These are phyloP conservation scores for Spilogale gracilis DNA, from an alignment of 2,113 vertebrate genomes.

Conservation along the genomic window DNA sequence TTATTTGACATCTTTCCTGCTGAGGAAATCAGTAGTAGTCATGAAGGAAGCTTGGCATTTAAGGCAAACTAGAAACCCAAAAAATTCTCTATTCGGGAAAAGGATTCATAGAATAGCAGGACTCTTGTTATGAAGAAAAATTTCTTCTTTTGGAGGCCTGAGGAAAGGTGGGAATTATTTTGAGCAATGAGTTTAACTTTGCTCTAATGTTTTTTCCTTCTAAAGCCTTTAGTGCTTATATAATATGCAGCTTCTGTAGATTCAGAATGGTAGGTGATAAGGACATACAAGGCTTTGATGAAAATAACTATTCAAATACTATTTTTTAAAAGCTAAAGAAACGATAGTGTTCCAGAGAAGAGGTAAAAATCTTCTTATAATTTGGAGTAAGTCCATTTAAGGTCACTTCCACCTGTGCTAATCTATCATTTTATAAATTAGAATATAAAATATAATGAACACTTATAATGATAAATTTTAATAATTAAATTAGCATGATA, in stretches of 20 bases:
- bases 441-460: neutral
- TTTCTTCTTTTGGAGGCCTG: neutral
- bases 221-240: neutral
- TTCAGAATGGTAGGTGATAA: neutral
- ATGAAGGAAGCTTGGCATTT: neutral
- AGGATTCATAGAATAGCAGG: neutral
- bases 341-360: neutral
- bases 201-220: neutral
- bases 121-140: conserved; percentile 1
- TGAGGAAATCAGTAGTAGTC: neutral
- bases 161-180: neutral
- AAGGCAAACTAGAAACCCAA: neutral
- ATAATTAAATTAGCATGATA: neutral
- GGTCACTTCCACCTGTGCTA: neutral
- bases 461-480: neutral
- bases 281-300: neutral
- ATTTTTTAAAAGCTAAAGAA: neutral
- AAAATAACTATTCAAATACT: conserved; percentile 4
- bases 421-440: neutral
- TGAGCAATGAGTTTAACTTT: neutral
- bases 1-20: neutral
- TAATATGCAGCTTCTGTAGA: neutral
- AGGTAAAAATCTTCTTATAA: neutral
- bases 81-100: neutral
- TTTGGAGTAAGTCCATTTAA: neutral